Percentiles rank a stretch among this genome's conserved stretches.
phyloP scores from a whole-genome alignment of 2,888 invertebrate genomes.

The Electrophaes corylata region DNA sequence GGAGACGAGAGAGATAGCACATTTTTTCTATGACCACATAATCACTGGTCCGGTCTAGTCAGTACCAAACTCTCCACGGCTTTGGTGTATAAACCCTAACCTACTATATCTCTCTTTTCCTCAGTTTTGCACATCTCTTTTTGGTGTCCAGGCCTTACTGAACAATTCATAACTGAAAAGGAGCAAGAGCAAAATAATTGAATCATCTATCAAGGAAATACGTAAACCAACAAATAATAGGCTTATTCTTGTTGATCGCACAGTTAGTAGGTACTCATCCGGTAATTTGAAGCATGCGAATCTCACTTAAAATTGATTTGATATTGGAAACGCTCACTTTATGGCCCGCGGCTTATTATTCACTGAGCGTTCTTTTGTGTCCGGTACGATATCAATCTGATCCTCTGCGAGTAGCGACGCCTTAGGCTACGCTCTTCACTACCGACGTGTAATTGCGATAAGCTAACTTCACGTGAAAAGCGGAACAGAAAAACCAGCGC shows the following conservation, averaged over 20 bases:
- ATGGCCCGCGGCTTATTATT: constrained; percentile 67
- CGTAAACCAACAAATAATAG: constrained; percentile 9
- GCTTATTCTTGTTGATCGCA: constrained; percentile 2
- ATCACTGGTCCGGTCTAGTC: too few species aligned
- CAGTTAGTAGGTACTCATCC: constrained; percentile 21
- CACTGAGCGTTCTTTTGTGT: constrained; percentile 75
- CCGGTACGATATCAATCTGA: constrained; percentile 76
- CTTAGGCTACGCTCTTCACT: constrained; percentile 65
- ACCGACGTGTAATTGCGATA: constrained; percentile 69
- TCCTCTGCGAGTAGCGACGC: constrained; percentile 64
- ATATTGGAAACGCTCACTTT: constrained; percentile 40
- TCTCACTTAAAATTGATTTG: constrained; percentile 37
- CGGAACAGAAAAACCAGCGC: background rate
- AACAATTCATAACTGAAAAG: background rate
- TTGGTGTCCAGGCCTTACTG: too few species aligned
- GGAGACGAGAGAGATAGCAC: too few species aligned
- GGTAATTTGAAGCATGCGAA: constrained; percentile 36
- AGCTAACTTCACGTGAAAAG: constrained; percentile 9
- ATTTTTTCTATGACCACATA: too few species aligned
- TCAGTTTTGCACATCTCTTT: too few species aligned
- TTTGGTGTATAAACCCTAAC: too few species aligned
- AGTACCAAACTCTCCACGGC: too few species aligned
- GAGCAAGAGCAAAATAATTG: background rate
- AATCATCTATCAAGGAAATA: constrained; percentile 7
- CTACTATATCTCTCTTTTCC: too few species aligned